These are phyloP conservation scores for Lepus townsendii DNA, from an alignment of 2,797 vertebrate species.

Conservation along the genomic window DNA sequence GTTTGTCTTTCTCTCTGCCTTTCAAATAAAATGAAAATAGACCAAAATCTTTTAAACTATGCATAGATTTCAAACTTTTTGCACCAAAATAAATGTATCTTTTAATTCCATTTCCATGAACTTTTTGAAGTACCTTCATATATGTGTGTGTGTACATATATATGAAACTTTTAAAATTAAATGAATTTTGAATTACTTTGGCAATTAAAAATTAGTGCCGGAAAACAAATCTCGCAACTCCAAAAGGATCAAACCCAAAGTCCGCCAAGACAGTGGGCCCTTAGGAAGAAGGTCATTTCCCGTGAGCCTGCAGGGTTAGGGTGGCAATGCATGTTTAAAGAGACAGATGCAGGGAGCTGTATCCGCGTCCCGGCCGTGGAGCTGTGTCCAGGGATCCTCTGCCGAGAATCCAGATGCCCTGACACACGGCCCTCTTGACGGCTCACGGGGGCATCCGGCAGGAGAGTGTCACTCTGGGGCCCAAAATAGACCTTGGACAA, in stretches of 20 bases:
- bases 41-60: too few relatives aligned
- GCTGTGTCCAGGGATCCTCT: neutral
- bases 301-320: too few relatives aligned
- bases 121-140: too few relatives aligned
- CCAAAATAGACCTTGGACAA: neutral
- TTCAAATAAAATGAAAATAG: too few relatives aligned
- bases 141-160: neutral
- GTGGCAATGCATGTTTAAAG: neutral
- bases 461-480: neutral
- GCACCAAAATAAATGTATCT: too few relatives aligned
- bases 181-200: slow-evolving; percentile 50
- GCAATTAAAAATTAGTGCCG: slow-evolving; percentile 46
- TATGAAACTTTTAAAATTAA: slow-evolving; percentile 36
- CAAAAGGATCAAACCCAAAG: slow-evolving; percentile 35
- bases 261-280: neutral
- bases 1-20: too few relatives aligned
- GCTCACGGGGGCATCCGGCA: neutral
- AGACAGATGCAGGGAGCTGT: neutral
- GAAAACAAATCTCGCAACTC: slow-evolving; percentile 17
- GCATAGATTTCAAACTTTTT: too few relatives aligned
- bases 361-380: neutral
- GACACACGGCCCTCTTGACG: neutral
- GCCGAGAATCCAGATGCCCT: slow-evolving; percentile 8
- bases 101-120: too few relatives aligned
- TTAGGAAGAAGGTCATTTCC: neutral